These are phyloP conservation scores for Drosophila kepulauana DNA, from an alignment of 1,140 invertebrate genomes.

Conservation along the genomic window DNA sequence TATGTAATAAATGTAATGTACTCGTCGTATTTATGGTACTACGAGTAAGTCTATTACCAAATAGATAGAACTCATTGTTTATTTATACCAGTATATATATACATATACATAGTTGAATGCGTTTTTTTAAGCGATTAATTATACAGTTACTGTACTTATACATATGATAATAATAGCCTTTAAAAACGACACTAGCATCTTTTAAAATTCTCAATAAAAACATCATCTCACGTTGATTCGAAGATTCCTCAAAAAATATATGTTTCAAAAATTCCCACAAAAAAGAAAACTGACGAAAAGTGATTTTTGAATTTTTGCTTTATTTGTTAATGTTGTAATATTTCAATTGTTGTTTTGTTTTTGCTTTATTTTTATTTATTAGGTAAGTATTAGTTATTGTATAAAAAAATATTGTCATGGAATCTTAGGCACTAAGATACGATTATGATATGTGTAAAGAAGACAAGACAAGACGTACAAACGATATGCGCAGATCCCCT, in stretches of 20 bases:
- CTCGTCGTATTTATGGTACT: background rate
- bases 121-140: slow-evolving; percentile 79
- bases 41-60: slow-evolving; percentile 45
- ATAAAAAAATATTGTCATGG: slow-evolving; percentile 78
- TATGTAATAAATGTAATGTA: slow-evolving; percentile 38
- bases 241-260: background rate
- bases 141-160: slow-evolving; percentile 76
- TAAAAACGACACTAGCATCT: slow-evolving; percentile 78
- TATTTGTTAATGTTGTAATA: slow-evolving; percentile 42
- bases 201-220: slow-evolving; percentile 76
- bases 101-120: slow-evolving; percentile 60
- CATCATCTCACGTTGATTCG: slow-evolving; percentile 76
- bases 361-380: slow-evolving; percentile 36
- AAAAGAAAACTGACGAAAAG: background rate
- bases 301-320: slow-evolving; percentile 33
- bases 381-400: slow-evolving; percentile 54
- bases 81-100: slow-evolving; percentile 59
- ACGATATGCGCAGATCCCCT: slow-evolving; percentile 27
- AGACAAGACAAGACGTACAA: slow-evolving; percentile 44
- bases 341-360: slow-evolving; percentile 20
- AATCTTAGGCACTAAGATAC: slow-evolving; percentile 51
- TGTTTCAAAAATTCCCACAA: background rate
- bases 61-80: slow-evolving; percentile 80
- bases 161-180: slow-evolving; percentile 63
- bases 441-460: slow-evolving; percentile 58